Percentiles rank a stretch among this genome's conserved stretches.
These are phyloP conservation scores for Chitala chitala DNA, from an alignment of 2,113 vertebrate species.

Conservation along the genomic window DNA sequence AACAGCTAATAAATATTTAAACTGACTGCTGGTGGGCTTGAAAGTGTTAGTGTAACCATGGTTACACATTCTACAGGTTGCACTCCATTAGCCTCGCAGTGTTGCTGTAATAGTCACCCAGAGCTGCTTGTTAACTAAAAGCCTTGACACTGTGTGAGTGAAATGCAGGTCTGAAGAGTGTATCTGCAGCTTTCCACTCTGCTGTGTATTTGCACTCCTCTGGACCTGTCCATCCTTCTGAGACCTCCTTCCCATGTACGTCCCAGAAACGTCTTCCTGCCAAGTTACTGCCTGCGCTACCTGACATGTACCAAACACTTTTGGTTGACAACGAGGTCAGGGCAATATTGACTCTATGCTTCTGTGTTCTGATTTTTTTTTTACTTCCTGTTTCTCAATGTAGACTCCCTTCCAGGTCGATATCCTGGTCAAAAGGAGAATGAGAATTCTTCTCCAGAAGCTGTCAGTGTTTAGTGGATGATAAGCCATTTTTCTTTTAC, in stretches of 20 bases:
- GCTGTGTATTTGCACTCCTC: neutral
- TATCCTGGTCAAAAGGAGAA: neutral
- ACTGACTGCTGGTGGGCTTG: no score
- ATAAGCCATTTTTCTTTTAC: neutral
- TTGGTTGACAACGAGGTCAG: neutral
- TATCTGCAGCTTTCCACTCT: no score
- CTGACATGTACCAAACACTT: neutral
- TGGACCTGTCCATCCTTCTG: no score
- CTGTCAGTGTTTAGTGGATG: neutral
- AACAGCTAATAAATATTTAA: no score
- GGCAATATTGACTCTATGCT: neutral
- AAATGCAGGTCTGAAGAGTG: no score
- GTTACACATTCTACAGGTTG: no score
- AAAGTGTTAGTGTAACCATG: no score
- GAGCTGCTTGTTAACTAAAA: no score
- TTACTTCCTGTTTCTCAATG: neutral
- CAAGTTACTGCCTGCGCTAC: neutral
- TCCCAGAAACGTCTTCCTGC: neutral
- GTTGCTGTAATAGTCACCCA: no score
- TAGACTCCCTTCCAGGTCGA: neutral
- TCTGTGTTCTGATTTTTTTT: slow-evolving; percentile 1
- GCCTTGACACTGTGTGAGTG: no score
- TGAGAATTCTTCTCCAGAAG: neutral
- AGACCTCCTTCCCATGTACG: neutral
- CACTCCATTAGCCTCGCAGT: no score